Evolutionary conservation across 2,888 invertebrate genomes (phyloP).

Genomic region (Chrysotoxum bicinctum): DNA sequence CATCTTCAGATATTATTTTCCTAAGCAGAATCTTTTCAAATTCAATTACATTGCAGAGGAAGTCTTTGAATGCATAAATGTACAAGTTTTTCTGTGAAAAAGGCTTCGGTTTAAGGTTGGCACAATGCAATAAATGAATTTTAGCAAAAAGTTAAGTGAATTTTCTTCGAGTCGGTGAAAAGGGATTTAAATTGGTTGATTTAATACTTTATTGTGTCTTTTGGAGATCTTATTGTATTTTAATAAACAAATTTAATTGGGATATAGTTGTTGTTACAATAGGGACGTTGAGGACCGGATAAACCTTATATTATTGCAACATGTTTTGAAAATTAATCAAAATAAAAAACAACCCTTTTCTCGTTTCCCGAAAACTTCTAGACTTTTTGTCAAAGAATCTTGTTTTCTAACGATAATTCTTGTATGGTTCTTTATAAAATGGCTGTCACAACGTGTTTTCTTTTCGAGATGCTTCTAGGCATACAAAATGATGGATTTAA

Average conservation of each 20-base stretch:
- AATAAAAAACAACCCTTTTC: too few relatives aligned
- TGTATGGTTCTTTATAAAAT: too few relatives aligned
- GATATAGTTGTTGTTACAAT: not conserved
- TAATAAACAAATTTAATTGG: not conserved
- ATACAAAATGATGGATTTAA: too few relatives aligned
- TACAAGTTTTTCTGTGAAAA: not conserved
- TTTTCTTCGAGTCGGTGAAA: not conserved
- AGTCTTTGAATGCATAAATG: constrained; percentile 8
- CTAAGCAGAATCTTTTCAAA: constrained; percentile 37
- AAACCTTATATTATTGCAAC: not conserved
- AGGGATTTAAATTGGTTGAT: not conserved
- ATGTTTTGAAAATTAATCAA: too few relatives aligned
- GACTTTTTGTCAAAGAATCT: too few relatives aligned
- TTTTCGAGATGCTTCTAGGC: too few relatives aligned
- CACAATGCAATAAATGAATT: not conserved
- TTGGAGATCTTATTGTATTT: not conserved
- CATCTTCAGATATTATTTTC: not conserved
- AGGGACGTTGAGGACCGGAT: not conserved
- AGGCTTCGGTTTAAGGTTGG: not conserved
- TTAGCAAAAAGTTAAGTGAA: not conserved
- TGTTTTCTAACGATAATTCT: too few relatives aligned
- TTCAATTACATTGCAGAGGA: constrained; percentile 38
- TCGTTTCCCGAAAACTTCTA: too few relatives aligned
- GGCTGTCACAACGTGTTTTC: too few relatives aligned
- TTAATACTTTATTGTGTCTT: too few relatives aligned